Percentiles rank a stretch among this genome's conserved stretches.
Evolutionary conservation across 2,888 invertebrate species (phyloP).

Genomic region (Pheosia gnoma): DNA sequence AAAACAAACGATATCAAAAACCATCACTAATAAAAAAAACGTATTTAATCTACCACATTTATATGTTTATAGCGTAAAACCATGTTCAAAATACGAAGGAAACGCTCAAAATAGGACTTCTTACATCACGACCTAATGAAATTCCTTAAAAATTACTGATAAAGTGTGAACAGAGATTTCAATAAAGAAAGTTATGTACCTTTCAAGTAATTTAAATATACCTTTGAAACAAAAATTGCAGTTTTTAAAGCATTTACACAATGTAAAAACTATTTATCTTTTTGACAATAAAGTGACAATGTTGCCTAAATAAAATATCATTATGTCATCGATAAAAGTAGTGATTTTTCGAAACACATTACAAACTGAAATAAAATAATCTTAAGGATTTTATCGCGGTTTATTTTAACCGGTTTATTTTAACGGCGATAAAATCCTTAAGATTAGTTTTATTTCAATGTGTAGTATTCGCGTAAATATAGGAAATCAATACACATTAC

Average conservation of each 20-base stretch:
- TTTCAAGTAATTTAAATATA: constrained; percentile 21
- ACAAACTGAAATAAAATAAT: no score
- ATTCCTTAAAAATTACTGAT: neutral
- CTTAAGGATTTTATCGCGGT: no score
- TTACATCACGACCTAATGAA: constrained; percentile 66
- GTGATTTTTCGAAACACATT: neutral
- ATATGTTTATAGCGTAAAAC: neutral
- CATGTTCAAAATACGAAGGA: constrained; percentile 24
- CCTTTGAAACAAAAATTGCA: constrained; percentile 26
- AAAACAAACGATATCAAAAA: constrained; percentile 36
- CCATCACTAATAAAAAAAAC: constrained; percentile 8
- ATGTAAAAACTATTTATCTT: constrained; percentile 51
- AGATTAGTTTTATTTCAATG: no score
- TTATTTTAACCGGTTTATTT: no score
- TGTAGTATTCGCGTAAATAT: no score
- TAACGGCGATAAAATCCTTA: no score
- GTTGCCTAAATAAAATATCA: constrained; percentile 12
- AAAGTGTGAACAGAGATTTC: neutral
- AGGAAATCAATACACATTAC: no score
- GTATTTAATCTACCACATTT: constrained; percentile 2
- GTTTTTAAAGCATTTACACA: constrained; percentile 54
- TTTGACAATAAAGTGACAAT: constrained; percentile 33
- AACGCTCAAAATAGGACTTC: constrained; percentile 48
- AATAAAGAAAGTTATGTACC: constrained; percentile 24
- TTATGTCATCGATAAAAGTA: neutral